phyloP scores from a whole-genome alignment of 2,113 vertebrate species.

The Neolamprologus falcicula region DNA sequence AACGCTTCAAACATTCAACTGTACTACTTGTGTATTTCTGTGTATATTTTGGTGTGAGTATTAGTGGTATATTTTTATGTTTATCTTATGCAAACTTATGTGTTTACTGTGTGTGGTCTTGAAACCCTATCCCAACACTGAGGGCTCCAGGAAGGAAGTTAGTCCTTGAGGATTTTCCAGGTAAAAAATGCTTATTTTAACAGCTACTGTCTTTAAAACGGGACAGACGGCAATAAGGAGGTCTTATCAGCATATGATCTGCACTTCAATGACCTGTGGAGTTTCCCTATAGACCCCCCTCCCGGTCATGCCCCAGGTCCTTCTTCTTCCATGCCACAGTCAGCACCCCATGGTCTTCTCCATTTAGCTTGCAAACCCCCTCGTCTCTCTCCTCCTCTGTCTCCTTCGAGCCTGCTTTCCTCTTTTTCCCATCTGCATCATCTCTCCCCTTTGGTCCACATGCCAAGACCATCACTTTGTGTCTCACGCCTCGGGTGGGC shows the following conservation, averaged over 20 bases:
- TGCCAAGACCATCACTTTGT: background rate
- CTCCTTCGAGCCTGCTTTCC: background rate
- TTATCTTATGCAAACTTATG: background rate
- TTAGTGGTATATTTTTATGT: background rate
- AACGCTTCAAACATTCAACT: background rate
- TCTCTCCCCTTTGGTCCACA: background rate
- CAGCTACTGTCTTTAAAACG: conserved; percentile 5
- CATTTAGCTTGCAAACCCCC: background rate
- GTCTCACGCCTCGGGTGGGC: background rate
- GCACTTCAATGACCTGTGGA: conserved; percentile 28
- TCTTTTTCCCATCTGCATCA: conserved; percentile 3
- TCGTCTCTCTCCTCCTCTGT: background rate
- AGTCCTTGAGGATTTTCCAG: conserved; percentile 18
- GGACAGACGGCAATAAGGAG: background rate
- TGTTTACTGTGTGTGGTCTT: conserved; percentile 45
- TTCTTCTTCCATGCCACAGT: conserved; percentile 24
- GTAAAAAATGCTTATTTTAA: conserved; percentile 37
- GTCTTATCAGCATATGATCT: conserved; percentile 43
- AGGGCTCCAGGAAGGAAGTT: conserved; percentile 5
- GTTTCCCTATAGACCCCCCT: conserved; percentile 56
- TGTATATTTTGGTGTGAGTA: background rate
- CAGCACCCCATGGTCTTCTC: background rate
- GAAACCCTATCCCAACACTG: background rate
- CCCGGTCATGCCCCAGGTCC: conserved; percentile 9
- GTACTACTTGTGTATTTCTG: background rate